Evolutionary conservation across 2,797 vertebrate genomes (phyloP).

Genomic region (Oreortyx pictus): DNA sequence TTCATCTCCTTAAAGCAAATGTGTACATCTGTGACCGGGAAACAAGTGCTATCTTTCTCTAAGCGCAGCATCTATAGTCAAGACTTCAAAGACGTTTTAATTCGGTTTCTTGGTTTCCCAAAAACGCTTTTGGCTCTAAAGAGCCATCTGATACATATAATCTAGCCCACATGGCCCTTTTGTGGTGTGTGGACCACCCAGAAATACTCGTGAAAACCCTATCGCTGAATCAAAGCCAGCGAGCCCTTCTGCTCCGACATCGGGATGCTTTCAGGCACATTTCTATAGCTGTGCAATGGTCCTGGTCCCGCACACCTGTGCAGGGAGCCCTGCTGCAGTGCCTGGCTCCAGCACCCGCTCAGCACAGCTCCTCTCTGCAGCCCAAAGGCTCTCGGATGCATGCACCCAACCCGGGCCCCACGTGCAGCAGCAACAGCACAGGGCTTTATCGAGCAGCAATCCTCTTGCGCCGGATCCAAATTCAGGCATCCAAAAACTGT

Average conservation of each 20-base stretch:
- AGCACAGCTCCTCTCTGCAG: accelerated
- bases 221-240: not conserved
- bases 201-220: not conserved
- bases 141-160: constrained; percentile 66
- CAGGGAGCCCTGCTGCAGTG: not conserved
- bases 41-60: not conserved
- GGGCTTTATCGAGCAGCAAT: not conserved
- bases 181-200: constrained; percentile 66
- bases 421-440: too few species aligned
- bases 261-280: not conserved
- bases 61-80: not conserved
- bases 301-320: not conserved
- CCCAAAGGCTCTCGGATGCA: accelerated
- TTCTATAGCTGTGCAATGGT: not conserved
- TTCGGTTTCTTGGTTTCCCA: constrained; percentile 51
- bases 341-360: accelerated
- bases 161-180: constrained; percentile 64
- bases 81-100: constrained; percentile 58
- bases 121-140: constrained; percentile 47
- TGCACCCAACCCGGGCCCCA: not conserved
- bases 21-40: constrained; percentile 47
- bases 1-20: constrained; percentile 64
- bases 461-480: not conserved
- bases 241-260: not conserved
- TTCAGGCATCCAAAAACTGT: not conserved